A percentile compares a stretch with the other conserved stretches of the same genome.
These are phyloP conservation scores for Luscinia megarhynchos DNA, from an alignment of 2,797 vertebrate genomes.

Conservation along the genomic window DNA sequence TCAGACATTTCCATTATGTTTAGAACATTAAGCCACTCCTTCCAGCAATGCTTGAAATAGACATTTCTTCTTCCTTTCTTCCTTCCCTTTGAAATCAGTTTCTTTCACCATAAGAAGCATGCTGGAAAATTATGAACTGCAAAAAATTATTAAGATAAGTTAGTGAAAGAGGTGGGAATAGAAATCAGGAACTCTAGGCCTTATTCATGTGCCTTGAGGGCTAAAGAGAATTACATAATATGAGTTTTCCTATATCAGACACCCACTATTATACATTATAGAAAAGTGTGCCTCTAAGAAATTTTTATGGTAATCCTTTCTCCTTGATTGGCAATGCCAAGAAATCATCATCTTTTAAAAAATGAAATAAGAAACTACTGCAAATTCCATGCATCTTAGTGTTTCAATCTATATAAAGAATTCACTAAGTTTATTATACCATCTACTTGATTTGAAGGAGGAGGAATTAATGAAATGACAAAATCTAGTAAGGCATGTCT, in stretches of 20 bases:
- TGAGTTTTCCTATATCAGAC: background rate
- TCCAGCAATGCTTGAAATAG: background rate
- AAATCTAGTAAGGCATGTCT: background rate
- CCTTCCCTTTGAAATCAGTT: background rate
- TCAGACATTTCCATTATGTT: background rate
- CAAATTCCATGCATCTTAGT: constrained; percentile 9
- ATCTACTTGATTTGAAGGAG: constrained; percentile 4
- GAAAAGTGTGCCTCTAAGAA: background rate
- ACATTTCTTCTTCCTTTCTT: background rate
- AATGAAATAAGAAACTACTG: background rate
- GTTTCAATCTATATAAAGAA: background rate
- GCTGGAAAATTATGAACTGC: background rate
- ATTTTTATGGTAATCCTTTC: constrained; percentile 28
- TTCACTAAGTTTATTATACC: constrained; percentile 6
- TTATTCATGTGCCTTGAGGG: background rate
- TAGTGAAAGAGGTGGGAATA: constrained; percentile 18
- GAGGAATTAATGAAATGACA: constrained; percentile 34
- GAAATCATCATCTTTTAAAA: background rate
- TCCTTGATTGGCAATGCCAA: constrained; percentile 5
- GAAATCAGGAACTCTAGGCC: background rate
- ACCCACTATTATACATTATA: background rate
- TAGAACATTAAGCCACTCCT: background rate
- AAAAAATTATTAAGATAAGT: constrained; percentile 38
- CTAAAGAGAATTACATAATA: constrained; percentile 10
- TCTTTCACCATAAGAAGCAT: background rate